Base-by-base conservation (phyloP, 2,113 vertebrate genomes). In the Dromiciops gliroides region DNA sequence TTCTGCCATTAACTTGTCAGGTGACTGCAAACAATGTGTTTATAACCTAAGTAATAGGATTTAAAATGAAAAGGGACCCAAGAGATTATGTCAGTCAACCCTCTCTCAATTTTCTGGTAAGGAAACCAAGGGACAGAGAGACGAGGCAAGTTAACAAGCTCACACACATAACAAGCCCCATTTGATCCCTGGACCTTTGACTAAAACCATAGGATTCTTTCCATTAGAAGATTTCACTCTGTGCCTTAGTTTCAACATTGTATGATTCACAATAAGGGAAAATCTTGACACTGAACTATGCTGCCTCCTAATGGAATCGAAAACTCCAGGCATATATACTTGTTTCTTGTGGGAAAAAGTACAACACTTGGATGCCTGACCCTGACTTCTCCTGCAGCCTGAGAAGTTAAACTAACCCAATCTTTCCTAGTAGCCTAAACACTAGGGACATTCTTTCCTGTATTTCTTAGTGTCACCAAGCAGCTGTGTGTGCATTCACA, bases 301-400 rank as follows among this genome's bases (percentile, higher is more conserved):
- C 89, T 94, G 94, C 83, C 88, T 93, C 51, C 92, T 53, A 83
- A 0, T 25, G 60, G 95, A 96, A 94, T 28, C 53, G 52, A 91
- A 50, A 4, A 37, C n/a, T 51, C 49, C 28, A 23, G 51, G 44
- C 7, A 2, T 31, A 31, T 11, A 60, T 26, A 10, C 56, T 60
- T 28, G 56, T 31, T 10, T 26, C 26, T 26, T 9, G 47, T 0
- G 12, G 67, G 8, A 44, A 44, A 83, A 83, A 44, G n/a, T 23
- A 44, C 67, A 22, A 44, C 44, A 83, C 67, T 44, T 83, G 37
- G 0, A 22, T 44, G 19, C n/a, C n/a, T 44, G 67, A 44, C n/a
- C 67, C n/a, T 9, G 8, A 8, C 19, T 44, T 22, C 6, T 83
- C 19, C n/a, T 8, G 19, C 0, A 22, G 19, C 37, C n/a, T 44